These are phyloP conservation scores for Benthosema pterotum DNA, from an alignment of 2,797 vertebrate genomes.

Conservation along the genomic window DNA sequence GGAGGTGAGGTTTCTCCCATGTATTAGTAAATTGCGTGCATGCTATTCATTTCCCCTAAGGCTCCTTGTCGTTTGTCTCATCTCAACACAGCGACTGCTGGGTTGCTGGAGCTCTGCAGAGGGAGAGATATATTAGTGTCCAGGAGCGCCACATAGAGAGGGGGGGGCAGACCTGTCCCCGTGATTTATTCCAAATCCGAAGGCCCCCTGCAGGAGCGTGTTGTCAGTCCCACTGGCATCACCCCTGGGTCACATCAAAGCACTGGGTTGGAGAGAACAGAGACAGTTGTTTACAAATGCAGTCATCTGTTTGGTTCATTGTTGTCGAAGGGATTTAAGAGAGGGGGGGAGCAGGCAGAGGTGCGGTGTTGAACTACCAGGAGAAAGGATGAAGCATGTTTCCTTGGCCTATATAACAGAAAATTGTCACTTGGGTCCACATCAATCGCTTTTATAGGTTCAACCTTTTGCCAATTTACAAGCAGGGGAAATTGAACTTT, in stretches of 20 bases:
- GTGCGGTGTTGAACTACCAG: neutral
- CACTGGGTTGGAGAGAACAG: slow-evolving; percentile 67
- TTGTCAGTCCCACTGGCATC: slow-evolving; percentile 77
- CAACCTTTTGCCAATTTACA: too few relatives aligned
- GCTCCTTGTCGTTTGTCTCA: slow-evolving; percentile 72
- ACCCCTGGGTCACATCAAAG: slow-evolving; percentile 78
- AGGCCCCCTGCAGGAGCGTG: slow-evolving; percentile 60
- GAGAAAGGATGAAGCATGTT: slow-evolving; percentile 29
- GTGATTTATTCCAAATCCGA: slow-evolving; percentile 78
- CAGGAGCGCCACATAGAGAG: slow-evolving; percentile 66
- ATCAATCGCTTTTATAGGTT: too few relatives aligned
- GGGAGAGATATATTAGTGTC: slow-evolving; percentile 77
- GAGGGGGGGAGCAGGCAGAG: slow-evolving; percentile 48
- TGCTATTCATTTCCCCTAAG: slow-evolving; percentile 71
- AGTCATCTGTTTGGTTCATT: slow-evolving; percentile 61
- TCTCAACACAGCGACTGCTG: slow-evolving; percentile 60
- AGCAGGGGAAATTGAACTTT: too few relatives aligned
- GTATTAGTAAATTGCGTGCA: slow-evolving; percentile 73
- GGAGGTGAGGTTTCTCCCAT: slow-evolving; percentile 66
- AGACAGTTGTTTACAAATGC: slow-evolving; percentile 80
- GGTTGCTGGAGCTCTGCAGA: slow-evolving; percentile 53
- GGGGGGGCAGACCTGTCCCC: slow-evolving; percentile 65
- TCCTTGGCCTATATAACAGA: slow-evolving; percentile 1
- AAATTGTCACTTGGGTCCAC: too few relatives aligned
- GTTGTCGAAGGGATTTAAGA: slow-evolving; percentile 68